Evolutionary conservation across 2,797 vertebrate species (phyloP), one percentile per base, ranked within the genome.

Genomic region (Lepilemur septentrionalis): DNA sequence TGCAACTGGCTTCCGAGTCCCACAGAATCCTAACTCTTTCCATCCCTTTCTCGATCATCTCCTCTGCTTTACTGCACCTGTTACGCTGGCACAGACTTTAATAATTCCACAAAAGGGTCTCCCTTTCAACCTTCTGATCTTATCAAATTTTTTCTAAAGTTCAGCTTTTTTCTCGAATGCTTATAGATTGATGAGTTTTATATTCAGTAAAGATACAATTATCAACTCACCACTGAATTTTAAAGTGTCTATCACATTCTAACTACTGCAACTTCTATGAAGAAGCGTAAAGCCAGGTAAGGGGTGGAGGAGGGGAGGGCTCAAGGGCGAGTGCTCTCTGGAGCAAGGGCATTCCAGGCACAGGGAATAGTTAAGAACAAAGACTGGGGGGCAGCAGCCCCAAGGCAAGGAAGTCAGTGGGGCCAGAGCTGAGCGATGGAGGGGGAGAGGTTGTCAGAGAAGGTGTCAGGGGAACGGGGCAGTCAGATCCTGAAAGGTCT

Each of bases 11-110:
- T 85, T 32, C 48, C 7, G 52, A 7, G 28, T 13, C 48, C 8
- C 22, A 4, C 1, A 0, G 43, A 9, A 9, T 7, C 9, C 4
- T n/a, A 43, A 38, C 20, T 43, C 69, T 55, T 22, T 11, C 1
- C 2, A 0, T n/a, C 7, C 1, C 9, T 17, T 69, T 46, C 70
- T 48, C 32, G 6, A 1, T 65, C 30, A 72, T 1, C 8, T 4
- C 2, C 7, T 76, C 4, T 4, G 75, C 38, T 65, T 87, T 2
- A 35, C 30, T 50, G 32, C 18, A 13, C 23, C 7, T 13, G 0
- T 5, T 28, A 38, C 41, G 17, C 11, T 65, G 17, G 67, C 17
- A 23, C 32, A 22, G 76, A 20, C 2, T 28, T 1, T 6, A 25
- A 50, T 1, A 28, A 9, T 41, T 25, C 25, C 38, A 41, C 17